Conservation (phyloP, 2,888 invertebrate genomes). For the Thumatha senex region DNA sequence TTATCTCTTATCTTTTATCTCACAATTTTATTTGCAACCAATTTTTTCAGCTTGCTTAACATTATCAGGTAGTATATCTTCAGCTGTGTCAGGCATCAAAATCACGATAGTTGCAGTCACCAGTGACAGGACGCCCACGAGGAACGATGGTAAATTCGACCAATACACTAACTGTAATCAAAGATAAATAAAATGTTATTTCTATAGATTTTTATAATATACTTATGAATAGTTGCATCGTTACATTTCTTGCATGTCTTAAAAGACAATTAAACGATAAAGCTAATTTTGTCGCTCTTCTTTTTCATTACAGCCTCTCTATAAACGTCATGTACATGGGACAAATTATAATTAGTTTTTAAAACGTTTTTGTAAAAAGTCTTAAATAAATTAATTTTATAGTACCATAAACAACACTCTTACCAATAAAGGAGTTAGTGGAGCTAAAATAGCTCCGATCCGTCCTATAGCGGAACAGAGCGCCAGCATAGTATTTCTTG, state of each 20-base stretch:
- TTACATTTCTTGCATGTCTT: no score
- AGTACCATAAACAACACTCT: no score
- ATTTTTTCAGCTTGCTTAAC: conserved; percentile 51
- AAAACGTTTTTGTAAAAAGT: no score
- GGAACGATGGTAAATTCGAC: conserved; percentile 60
- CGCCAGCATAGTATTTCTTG: conserved; percentile 12
- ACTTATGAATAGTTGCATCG: no score
- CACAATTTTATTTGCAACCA: conserved; percentile 18
- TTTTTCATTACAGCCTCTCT: no score
- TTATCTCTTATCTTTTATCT: no score
- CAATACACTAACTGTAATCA: conserved; percentile 56
- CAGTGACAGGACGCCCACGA: conserved; percentile 62
- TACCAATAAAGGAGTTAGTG: conserved; percentile 14
- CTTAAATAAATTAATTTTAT: no score
- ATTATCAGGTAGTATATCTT: conserved; percentile 66
- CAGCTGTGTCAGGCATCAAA: conserved; percentile 64
- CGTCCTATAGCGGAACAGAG: conserved; percentile 11
- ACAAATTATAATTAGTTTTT: no score
- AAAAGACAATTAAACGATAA: no score
- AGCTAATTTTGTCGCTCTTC: no score
- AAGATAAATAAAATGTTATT: not conserved
- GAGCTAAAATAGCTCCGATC: conserved; percentile 9
- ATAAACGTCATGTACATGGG: no score
- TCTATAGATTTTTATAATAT: no score
- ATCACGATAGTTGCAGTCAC: conserved; percentile 60